Evolutionary conservation across 2,888 invertebrate species (phyloP).

Genomic region (Stenchaetothrips biformis): DNA sequence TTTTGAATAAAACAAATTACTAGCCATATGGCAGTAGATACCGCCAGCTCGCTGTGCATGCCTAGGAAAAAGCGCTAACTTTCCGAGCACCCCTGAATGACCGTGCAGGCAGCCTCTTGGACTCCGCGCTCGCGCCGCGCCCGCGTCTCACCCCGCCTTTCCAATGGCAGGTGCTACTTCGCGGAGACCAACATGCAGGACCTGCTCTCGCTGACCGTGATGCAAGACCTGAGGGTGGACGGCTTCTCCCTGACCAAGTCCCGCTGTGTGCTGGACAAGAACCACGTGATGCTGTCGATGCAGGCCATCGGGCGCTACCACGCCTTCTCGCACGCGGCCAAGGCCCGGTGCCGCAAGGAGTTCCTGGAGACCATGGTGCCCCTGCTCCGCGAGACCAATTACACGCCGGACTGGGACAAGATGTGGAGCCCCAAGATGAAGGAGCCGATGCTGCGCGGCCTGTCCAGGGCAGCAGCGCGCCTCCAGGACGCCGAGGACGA

Average conservation of each 20-base stretch:
- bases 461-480: background rate
- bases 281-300: background rate
- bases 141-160: background rate
- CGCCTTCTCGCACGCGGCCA: conserved; percentile 3
- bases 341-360: conserved; percentile 8
- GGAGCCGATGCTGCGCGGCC: background rate
- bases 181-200: background rate
- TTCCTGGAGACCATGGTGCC: background rate
- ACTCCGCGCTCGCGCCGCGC: background rate
- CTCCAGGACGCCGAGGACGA: background rate
- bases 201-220: background rate
- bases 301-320: background rate
- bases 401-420: background rate
- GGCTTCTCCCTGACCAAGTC: background rate
- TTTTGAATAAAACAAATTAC: no score
- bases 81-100: no score
- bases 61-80: no score
- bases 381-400: background rate
- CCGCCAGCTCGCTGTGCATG: no score
- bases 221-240: background rate
- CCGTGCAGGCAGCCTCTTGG: background rate
- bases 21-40: no score
- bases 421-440: background rate
- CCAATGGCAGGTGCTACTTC: conserved; percentile 1
- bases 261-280: background rate